Evolutionary conservation across 2,888 invertebrate species (phyloP), one percentile per base, ranked within the genome.

Genomic region (Cerceris rybyensis): DNA sequence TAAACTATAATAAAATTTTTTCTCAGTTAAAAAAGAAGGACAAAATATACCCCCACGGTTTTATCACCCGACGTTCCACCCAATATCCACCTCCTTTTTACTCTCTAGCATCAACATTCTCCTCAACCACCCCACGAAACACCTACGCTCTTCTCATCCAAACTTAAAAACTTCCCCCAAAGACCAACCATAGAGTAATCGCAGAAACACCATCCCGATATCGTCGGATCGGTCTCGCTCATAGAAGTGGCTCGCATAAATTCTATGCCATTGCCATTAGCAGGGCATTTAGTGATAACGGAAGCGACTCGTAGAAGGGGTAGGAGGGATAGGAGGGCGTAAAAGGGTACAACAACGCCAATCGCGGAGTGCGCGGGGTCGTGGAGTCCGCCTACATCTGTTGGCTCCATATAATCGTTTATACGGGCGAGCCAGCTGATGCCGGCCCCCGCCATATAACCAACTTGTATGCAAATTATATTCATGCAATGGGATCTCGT

Each of bases 391-490:
- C 90, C 91, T 92, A 91, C 92, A 92, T 92, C 92, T 92, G 92
- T 92, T 91, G 90, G 91, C 89, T 88, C 91, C 89, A 90, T 89
- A 90, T 92, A 91, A 92, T 91, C 92, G 91, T 91, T 92, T 92
- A 92, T 92, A 92, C 91, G 91, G 90, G 88, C 91, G 83, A 86
- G 89, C 91, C 91, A 92, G 92, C 91, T 92, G 92, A 92, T 92
- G 90, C 91, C 83, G 86, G 75, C 85, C 83, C 82, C 73, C 84
- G 85, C 87, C 89, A 85, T 91, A 91, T 90, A 90, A 89, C 90
- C 90, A 90, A 92, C 91, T 91, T 92, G 92, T 92, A 92, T 92
- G 92, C 91, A 92, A 92, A 92, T 92, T 91, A 92, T 92, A 92
- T 92, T 91, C 92, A 92, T 92, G 92, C 92, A 92, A 91, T 89